Conservation (phyloP, 2,888 invertebrate genomes). For the Drosophila falleni region DNA sequence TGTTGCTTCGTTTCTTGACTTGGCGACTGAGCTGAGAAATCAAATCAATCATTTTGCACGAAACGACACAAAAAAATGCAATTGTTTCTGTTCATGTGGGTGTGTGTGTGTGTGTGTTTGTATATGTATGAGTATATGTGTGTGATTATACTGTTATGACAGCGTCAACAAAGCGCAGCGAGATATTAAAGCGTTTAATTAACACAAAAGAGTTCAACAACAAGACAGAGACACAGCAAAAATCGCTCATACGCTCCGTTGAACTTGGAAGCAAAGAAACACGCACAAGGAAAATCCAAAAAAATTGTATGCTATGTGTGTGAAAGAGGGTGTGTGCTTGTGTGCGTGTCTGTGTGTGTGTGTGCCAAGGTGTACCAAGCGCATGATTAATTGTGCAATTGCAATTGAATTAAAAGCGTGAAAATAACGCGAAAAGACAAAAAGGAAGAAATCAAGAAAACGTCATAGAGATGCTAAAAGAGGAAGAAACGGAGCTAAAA, state of each 20-base stretch:
- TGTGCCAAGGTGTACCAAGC: conserved; percentile 75
- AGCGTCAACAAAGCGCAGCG: conserved; percentile 73
- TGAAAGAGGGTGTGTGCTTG: conserved; percentile 12
- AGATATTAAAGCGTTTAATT: conserved; percentile 75
- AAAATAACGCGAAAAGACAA: conserved; percentile 37
- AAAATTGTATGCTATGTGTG: conserved; percentile 19
- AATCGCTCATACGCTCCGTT: conserved; percentile 78
- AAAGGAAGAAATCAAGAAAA: conserved; percentile 24
- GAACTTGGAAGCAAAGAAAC: conserved; percentile 57
- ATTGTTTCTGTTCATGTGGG: conserved; percentile 56
- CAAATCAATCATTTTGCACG: conserved; percentile 78
- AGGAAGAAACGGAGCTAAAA: conserved; percentile 20
- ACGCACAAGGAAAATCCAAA: conserved; percentile 66
- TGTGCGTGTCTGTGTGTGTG: conserved; percentile 38
- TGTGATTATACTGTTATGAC: conserved; percentile 60
- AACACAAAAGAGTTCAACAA: conserved; percentile 79
- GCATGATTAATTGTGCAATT: conserved; percentile 78
- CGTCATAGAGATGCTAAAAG: conserved; percentile 26
- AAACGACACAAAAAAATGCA: conserved; percentile 75
- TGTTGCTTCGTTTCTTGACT: conserved; percentile 58
- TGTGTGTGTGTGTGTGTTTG: conserved; percentile 10
- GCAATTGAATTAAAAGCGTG: conserved; percentile 77
- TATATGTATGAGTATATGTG: conserved; percentile 8
- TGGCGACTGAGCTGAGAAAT: conserved; percentile 64
- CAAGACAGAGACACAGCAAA: conserved; percentile 58